Evolutionary conservation across 2,113 vertebrate species (phyloP).

Genomic region (Trachemys scripta): DNA sequence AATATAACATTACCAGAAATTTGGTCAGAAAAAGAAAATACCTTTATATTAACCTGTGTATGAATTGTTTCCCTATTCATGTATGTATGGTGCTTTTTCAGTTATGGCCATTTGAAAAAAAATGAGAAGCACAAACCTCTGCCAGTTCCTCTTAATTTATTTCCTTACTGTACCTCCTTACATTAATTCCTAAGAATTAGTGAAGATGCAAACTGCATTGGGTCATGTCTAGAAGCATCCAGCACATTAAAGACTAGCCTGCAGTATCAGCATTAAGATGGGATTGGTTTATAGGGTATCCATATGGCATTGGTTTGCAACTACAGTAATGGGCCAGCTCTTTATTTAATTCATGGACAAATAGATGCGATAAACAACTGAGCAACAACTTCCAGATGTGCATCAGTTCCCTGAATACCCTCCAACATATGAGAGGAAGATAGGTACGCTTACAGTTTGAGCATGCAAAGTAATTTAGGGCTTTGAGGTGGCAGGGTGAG

Average conservation of each 20-base stretch:
- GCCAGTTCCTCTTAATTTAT: background rate
- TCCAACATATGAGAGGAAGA: background rate
- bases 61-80: background rate
- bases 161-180: slow-evolving; percentile 5
- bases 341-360: slow-evolving; percentile 56
- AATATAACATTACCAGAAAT: background rate
- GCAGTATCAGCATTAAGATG: background rate
- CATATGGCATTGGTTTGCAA: slow-evolving; percentile 26
- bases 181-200: slow-evolving; percentile 30
- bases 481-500: background rate
- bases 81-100: background rate
- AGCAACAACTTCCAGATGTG: slow-evolving; percentile 55
- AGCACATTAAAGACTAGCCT: background rate
- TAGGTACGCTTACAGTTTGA: background rate
- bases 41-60: background rate
- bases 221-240: background rate
- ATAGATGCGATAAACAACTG: slow-evolving; percentile 61
- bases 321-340: background rate
- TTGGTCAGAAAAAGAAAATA: background rate
- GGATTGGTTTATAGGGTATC: background rate
- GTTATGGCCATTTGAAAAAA: background rate
- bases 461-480: slow-evolving; percentile 2
- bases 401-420: background rate
- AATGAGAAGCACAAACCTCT: background rate
- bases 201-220: slow-evolving; percentile 21